Evolutionary conservation across 2,113 vertebrate species (phyloP).

Genomic region (Brachionichthys hirsutus): DNA sequence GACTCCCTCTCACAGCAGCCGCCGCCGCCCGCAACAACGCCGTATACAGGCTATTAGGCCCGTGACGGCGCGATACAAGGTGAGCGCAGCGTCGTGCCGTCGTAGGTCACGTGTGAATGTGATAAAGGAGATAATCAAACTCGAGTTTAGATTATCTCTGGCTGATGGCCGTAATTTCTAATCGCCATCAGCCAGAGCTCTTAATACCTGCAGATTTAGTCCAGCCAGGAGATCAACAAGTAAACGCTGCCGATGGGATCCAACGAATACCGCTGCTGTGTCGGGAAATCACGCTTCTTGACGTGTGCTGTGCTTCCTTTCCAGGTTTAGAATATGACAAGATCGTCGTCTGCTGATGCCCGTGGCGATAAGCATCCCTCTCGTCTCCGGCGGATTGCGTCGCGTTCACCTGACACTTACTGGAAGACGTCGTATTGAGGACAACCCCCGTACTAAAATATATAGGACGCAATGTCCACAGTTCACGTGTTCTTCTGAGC

Average conservation of each 20-base stretch:
- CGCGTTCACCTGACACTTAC: constrained; percentile 80
- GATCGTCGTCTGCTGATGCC: constrained; percentile 82
- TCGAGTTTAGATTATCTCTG: background rate
- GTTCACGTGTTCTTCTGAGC: constrained; percentile 65
- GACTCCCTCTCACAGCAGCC: constrained; percentile 80
- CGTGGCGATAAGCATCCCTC: constrained; percentile 76
- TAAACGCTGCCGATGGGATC: constrained; percentile 25
- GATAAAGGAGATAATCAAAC: background rate
- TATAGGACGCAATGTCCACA: constrained; percentile 65
- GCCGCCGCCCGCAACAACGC: constrained; percentile 60
- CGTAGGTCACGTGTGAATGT: constrained; percentile 1
- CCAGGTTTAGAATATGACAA: constrained; percentile 85
- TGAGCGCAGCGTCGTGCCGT: constrained; percentile 54
- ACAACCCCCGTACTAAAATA: constrained; percentile 58
- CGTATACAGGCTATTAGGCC: constrained; percentile 73
- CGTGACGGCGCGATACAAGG: constrained; percentile 61
- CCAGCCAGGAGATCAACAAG: constrained; percentile 13
- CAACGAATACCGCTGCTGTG: constrained; percentile 44
- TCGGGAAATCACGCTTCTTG: constrained; percentile 66
- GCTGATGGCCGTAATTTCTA: background rate
- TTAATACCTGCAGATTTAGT: constrained; percentile 5
- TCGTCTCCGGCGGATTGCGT: constrained; percentile 80
- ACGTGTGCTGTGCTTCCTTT: constrained; percentile 83
- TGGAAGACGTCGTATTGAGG: constrained; percentile 79
- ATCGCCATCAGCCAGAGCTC: constrained; percentile 27